These are phyloP conservation scores for Drosophila sp. DNA, from an alignment of 1,140 invertebrate genomes.

Conservation along the genomic window DNA sequence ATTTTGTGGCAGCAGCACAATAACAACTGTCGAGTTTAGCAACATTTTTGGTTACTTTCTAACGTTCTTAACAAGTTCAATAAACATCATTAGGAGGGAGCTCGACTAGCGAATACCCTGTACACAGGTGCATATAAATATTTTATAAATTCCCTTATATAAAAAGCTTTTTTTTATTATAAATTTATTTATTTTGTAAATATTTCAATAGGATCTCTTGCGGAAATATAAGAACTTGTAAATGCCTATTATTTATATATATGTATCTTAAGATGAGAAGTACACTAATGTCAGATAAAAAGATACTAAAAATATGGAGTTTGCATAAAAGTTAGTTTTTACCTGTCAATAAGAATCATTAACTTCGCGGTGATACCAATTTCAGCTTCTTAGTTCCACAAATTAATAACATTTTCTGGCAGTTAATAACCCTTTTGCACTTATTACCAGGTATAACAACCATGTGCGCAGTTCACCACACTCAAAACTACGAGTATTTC, in stretches of 20 bases:
- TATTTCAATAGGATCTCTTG: too few relatives aligned
- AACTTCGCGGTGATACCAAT: background rate
- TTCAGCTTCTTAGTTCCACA: too few relatives aligned
- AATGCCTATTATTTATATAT: too few relatives aligned
- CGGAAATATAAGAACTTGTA: too few relatives aligned
- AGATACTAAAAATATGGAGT: too few relatives aligned
- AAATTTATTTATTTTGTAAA: background rate
- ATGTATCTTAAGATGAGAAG: too few relatives aligned
- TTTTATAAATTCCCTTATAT: too few relatives aligned
- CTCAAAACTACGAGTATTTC: conserved; percentile 28
- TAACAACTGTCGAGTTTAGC: conserved; percentile 27
- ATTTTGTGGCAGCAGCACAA: background rate
- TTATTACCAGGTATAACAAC: conserved; percentile 17
- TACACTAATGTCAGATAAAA: too few relatives aligned
- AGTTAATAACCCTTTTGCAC: background rate
- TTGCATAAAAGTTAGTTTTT: too few relatives aligned
- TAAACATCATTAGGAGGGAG: background rate
- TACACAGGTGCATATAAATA: background rate
- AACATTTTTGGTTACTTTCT: conserved; percentile 64
- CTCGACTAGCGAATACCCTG: background rate
- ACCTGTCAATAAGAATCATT: too few relatives aligned
- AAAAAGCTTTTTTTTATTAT: too few relatives aligned
- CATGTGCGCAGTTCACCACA: conserved; percentile 28
- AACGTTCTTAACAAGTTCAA: conserved; percentile 27
- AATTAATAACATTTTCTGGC: background rate